Base-by-base conservation (phyloP, 35 echinoderm and acorn worm genomes). In the Lytechinus pictus region DNA sequence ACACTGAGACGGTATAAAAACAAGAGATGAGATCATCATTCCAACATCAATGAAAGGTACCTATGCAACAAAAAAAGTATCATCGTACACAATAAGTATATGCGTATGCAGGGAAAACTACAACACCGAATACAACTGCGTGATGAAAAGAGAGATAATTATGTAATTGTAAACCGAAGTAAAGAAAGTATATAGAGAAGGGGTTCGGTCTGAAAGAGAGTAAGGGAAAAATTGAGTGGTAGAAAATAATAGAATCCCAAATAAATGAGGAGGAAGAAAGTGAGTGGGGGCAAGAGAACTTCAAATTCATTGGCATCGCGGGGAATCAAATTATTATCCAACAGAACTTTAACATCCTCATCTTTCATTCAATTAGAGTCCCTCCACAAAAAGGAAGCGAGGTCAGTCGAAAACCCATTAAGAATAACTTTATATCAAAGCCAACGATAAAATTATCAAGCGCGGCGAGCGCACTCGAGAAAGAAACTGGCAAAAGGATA, bases 251-350 rank as follows among this genome's bases (percentile, higher is more conserved):
- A 79, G 66, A 58, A 58, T 11, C 8, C 55, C 11, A 11, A 9
- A 57, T 14, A n/a, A 24, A 5, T 79, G 21, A 24, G 3, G 66
- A 79, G 88, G 29, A 9, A 54, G 88, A 90, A 27, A 52, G 5
- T 6, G 52, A 51, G 88, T 33, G 88, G 11, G n/a, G 27, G 13
- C 28, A 29, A 44, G 52, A 27, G 88, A 44, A 21, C 29, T 52
- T 52, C n/a, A 21, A 44, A 90, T 90, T 52, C 52, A 90, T 13
- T 90, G 52, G 28, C 28, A 54, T 90, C 52, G 33, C 88, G 9
- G 52, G 52, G 52, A 90, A 90, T 90, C 88, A 90, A 90, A 90
- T 90, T 90, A 90, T 90, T 54, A 90, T 54, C 88, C 28, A 90
- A 90, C 29, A 90, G 88, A 90, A 79, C 27, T 54, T 10, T 16